A percentile compares a stretch with the other conserved stretches of the same genome.
Evolutionary conservation across 2,797 vertebrate species (phyloP).

Genomic region (Hemibagrus guttatus): DNA sequence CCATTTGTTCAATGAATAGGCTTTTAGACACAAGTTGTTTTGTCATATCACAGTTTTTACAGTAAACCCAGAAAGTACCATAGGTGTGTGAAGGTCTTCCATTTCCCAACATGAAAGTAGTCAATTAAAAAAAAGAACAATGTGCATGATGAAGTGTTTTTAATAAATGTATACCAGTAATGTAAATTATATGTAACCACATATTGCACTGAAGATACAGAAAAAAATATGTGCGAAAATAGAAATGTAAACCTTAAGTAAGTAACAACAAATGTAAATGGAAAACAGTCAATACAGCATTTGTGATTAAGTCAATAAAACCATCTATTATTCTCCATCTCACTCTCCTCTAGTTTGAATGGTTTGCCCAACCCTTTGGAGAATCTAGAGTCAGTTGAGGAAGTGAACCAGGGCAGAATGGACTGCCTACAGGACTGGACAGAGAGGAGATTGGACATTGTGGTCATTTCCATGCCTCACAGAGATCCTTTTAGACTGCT

Average conservation of each 20-base stretch:
- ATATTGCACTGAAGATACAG: not conserved
- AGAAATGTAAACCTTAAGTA: not conserved
- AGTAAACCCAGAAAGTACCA: not conserved
- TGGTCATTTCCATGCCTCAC: constrained; percentile 67
- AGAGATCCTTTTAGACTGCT: constrained; percentile 72
- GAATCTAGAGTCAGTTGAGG: constrained; percentile 61
- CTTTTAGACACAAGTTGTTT: not conserved
- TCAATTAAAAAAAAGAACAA: not conserved
- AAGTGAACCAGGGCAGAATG: constrained; percentile 67
- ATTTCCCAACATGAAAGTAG: not conserved
- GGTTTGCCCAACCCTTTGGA: constrained; percentile 50
- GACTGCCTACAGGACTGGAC: constrained; percentile 73
- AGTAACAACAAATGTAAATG: not conserved
- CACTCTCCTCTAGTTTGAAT: constrained; percentile 55
- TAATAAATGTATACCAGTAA: not conserved
- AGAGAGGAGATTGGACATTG: constrained; percentile 65
- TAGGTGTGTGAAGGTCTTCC: too few relatives aligned
- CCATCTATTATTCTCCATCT: not conserved
- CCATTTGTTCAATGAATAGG: not conserved
- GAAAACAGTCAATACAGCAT: not conserved
- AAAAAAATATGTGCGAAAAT: not conserved
- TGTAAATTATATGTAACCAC: not conserved
- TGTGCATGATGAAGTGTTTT: not conserved
- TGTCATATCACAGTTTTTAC: not conserved
- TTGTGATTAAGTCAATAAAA: not conserved